Evolutionary conservation across 2,797 vertebrate species (phyloP).

Genomic region (Percopsis omiscomaycus): DNA sequence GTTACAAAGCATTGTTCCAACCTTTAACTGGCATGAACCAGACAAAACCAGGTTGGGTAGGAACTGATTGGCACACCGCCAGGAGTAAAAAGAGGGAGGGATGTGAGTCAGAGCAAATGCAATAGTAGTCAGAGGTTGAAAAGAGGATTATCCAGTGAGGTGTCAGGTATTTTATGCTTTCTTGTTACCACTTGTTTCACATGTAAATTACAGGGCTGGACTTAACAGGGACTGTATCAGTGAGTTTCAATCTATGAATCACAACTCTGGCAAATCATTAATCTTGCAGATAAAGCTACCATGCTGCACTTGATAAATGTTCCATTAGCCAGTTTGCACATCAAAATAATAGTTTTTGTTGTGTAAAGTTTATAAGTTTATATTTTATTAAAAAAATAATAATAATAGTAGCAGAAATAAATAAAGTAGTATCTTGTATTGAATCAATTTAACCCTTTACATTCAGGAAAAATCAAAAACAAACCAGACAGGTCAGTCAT

Average conservation of each 20-base stretch:
- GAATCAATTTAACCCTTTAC: not conserved
- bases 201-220: not conserved
- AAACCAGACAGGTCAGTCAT: slow-evolving; percentile 37
- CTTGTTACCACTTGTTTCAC: not conserved
- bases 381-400: too few relatives aligned
- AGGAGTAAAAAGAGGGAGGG: not conserved
- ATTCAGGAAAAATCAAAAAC: slow-evolving; percentile 8
- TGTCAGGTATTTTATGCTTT: not conserved
- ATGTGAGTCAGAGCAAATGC: slow-evolving; percentile 9
- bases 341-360: too few relatives aligned
- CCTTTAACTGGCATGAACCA: slow-evolving; percentile 55
- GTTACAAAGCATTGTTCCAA: slow-evolving; percentile 31
- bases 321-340: too few relatives aligned
- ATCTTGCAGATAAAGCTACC: too few relatives aligned
- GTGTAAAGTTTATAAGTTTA: too few relatives aligned
- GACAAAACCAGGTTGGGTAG: slow-evolving; percentile 46
- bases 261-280: too few relatives aligned
- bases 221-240: too few relatives aligned
- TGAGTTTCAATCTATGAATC: too few relatives aligned
- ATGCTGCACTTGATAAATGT: too few relatives aligned
- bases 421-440: too few relatives aligned
- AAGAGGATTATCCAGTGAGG: not conserved
- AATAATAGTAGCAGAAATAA: too few relatives aligned
- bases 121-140: not conserved
- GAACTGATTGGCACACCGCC: slow-evolving; percentile 22